phyloP scores from a whole-genome alignment of 2,113 vertebrate genomes.

The Hypomesus transpacificus region DNA sequence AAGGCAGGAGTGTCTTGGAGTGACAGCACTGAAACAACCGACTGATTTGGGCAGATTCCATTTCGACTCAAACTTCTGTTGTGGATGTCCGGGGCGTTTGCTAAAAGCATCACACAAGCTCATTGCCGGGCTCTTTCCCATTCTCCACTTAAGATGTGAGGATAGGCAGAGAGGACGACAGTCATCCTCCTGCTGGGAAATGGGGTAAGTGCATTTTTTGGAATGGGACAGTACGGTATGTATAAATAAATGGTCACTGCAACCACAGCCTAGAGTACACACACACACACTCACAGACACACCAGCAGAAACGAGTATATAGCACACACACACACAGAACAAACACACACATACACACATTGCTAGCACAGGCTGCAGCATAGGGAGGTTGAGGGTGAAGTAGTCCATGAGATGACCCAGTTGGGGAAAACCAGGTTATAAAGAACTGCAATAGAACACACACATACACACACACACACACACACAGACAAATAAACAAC shows the following conservation, averaged over 20 bases:
- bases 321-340: background rate
- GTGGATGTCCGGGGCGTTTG: too few species aligned
- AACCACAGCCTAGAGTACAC: slow-evolving; percentile 21
- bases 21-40: too few species aligned
- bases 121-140: background rate
- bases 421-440: slow-evolving; percentile 53
- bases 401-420: slow-evolving; percentile 49
- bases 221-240: slow-evolving; percentile 36
- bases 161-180: background rate
- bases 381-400: slow-evolving; percentile 47
- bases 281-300: background rate
- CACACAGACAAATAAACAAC: background rate
- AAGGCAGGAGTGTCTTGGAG: too few species aligned
- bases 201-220: background rate
- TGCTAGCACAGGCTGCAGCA: slow-evolving; percentile 35
- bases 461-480: slow-evolving; percentile 15
- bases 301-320: background rate
- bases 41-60: too few species aligned
- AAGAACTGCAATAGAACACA: slow-evolving; percentile 1
- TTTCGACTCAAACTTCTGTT: too few species aligned
- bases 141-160: background rate
- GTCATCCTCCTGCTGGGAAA: background rate
- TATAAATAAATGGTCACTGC: slow-evolving; percentile 50
- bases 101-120: too few species aligned
- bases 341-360: slow-evolving; percentile 28